phyloP scores from a whole-genome alignment of 2,113 vertebrate species.

The Pavo muticus region DNA sequence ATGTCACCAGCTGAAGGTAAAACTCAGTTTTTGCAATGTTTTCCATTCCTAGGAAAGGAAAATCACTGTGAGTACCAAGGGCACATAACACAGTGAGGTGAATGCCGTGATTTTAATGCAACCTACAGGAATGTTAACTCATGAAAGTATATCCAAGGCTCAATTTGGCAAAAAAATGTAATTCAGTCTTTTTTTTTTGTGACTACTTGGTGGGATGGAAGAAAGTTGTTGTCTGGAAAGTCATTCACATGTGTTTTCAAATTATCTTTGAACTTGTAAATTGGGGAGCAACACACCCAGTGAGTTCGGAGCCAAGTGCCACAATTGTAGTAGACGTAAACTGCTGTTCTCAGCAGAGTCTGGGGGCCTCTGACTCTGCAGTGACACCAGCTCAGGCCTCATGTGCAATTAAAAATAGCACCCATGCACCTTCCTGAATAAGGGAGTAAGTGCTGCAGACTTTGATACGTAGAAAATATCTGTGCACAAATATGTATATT shows the following conservation, averaged over 20 bases:
- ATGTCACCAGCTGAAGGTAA: not conserved
- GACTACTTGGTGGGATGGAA: not conserved
- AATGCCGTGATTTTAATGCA: not conserved
- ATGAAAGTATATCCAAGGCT: not conserved
- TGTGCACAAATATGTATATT: not conserved
- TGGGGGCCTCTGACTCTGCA: rapidly evolving
- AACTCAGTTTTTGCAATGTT: not conserved
- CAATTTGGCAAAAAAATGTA: not conserved
- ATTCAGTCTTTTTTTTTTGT: not conserved
- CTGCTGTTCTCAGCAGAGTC: not conserved
- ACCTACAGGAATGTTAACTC: not conserved
- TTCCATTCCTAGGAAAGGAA: not conserved
- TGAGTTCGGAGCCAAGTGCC: not conserved
- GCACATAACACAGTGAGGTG: not conserved
- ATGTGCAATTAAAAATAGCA: not conserved
- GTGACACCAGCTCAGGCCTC: not conserved
- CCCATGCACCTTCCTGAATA: not conserved
- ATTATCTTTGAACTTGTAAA: not conserved
- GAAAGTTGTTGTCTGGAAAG: not conserved
- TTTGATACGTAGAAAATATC: not conserved
- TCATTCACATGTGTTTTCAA: not conserved
- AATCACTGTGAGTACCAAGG: not conserved
- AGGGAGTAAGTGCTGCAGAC: not conserved
- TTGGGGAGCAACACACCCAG: not conserved
- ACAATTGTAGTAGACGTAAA: not conserved